These are phyloP conservation scores for Drosophila fungiperda DNA, from an alignment of 2,888 invertebrate genomes.

Conservation along the genomic window DNA sequence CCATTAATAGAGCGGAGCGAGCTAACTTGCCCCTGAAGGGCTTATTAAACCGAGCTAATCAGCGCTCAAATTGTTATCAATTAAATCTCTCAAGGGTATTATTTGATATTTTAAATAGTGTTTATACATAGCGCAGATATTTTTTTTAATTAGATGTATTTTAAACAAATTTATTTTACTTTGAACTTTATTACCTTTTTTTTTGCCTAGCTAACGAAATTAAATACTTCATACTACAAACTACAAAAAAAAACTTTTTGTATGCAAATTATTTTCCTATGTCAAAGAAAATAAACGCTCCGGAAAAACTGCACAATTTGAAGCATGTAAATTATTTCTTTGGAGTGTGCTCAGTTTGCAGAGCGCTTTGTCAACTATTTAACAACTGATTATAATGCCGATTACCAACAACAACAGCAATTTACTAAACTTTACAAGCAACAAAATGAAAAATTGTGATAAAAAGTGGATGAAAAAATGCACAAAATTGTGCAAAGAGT, in stretches of 20 bases:
- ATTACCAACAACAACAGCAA: constrained; percentile 42
- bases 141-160: neutral
- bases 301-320: neutral
- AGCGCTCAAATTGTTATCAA: neutral
- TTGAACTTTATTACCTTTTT: accelerated
- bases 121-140: too few relatives aligned
- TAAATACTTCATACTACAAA: too few relatives aligned
- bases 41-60: constrained; percentile 9
- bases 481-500: constrained; percentile 22
- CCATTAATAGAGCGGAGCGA: constrained; percentile 23
- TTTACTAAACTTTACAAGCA: constrained; percentile 14
- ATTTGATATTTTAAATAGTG: neutral
- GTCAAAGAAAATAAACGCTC: neutral
- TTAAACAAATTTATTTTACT: neutral
- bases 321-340: constrained; percentile 5
- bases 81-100: neutral
- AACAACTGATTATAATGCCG: constrained; percentile 41
- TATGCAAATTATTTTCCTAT: neutral
- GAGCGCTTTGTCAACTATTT: constrained; percentile 29
- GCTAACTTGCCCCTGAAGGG: constrained; percentile 9
- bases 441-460: constrained; percentile 9
- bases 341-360: constrained; percentile 18
- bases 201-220: neutral
- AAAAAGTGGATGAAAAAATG: constrained; percentile 21
- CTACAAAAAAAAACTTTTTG: neutral